Evolutionary conservation across 2,797 vertebrate genomes (phyloP).

Genomic region (Mormyrops boulengeri): DNA sequence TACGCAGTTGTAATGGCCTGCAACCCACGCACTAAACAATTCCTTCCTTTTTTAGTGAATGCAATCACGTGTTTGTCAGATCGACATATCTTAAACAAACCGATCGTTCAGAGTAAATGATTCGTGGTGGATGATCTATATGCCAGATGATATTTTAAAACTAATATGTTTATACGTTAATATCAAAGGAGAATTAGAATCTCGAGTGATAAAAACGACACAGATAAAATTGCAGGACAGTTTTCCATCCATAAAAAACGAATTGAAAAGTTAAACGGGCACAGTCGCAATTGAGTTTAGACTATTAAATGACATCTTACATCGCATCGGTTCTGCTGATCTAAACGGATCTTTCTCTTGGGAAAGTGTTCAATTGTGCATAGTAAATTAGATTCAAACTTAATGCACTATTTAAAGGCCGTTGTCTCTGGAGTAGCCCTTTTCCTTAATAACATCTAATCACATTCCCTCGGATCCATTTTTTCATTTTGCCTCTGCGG

Average conservation of each 20-base stretch:
- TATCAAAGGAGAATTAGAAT: neutral
- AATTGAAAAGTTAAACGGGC: neutral
- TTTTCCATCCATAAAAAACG: neutral
- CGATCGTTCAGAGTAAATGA: neutral
- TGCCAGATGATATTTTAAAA: neutral
- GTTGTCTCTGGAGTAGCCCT: conserved; percentile 65
- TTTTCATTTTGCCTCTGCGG: conserved; percentile 61
- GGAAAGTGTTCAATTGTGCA: conserved; percentile 75
- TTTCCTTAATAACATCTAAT: conserved; percentile 74
- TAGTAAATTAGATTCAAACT: conserved; percentile 73
- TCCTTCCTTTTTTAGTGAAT: neutral
- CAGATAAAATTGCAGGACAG: neutral
- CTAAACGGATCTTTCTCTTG: conserved; percentile 65
- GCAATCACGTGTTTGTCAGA: neutral
- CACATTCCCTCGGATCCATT: conserved; percentile 59
- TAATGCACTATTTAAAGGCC: conserved; percentile 77
- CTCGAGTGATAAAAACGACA: neutral
- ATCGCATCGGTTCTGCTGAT: conserved; percentile 69
- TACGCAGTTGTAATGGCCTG: neutral
- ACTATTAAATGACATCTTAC: conserved; percentile 67
- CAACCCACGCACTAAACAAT: neutral
- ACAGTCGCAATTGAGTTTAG: conserved; percentile 27
- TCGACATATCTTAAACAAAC: neutral
- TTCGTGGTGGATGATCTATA: neutral
- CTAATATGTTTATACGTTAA: neutral